Evolutionary conservation across 2,888 invertebrate genomes (phyloP), one percentile per base, ranked within the genome.

Genomic region (Drosophila putrida): DNA sequence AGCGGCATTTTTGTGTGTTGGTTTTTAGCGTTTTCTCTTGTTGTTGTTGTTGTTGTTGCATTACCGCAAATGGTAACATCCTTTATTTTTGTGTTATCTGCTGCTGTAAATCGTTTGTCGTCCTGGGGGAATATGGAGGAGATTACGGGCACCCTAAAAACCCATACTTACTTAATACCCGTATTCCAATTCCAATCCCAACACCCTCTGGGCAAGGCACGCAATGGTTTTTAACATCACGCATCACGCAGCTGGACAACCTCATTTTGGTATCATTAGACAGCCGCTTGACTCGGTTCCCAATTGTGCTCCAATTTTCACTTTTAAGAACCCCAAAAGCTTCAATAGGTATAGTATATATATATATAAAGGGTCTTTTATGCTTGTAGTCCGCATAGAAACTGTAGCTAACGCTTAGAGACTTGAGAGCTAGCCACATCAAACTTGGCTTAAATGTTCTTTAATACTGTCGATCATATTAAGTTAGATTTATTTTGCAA

Each of bases 231-330:
- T 44, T 57, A 27, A 33, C 43, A 55, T 53, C 82, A 82, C 82
- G 88, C 82, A 88, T 72, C 72, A 59, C 59, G 61, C 86, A 85
- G 73, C 80, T 82, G 82, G 62, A 47, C 57, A 71, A 63, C 77
- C 80, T 35, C 72, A 66, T 75, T 75, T 76, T 57, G 51, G 47
- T 36, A 38, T 43, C 47, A 44, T 57, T 36, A 47, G 75, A 58
- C 60, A 78, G 50, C 15, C 71, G 47, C 38, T 50, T 46, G 57
- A 54, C 49, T 36, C 36, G 15, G n/a, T 25, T 46, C 20, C 9
- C 44, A 54, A 60, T 66, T 61, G 66, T 65, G 72, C 41, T 57
- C 38, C 57, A 61, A 20, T 71, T 60, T 71, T 60, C 35, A 70
- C 15, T 44, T 43, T 20, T 20, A 20, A 20, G 20, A 20, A 20